A percentile compares a stretch with the other conserved stretches of the same genome.
Conservation (phyloP, 2,888 invertebrate species). For the Aporophyla lueneburgensis region DNA sequence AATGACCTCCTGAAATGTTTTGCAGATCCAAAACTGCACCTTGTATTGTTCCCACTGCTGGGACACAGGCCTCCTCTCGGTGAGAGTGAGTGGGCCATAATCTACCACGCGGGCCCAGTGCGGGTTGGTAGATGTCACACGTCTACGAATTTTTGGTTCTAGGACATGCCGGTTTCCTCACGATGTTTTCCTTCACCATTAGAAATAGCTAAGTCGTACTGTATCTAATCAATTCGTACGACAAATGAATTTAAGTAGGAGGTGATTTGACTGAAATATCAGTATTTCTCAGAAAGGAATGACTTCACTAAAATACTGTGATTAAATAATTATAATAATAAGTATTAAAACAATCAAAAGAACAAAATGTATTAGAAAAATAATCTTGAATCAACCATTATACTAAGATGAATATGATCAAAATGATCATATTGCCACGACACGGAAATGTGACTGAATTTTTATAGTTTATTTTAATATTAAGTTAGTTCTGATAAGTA, state of each 20-base stretch:
- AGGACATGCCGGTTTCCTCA: no score
- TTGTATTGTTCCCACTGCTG: no score
- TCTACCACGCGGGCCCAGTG: no score
- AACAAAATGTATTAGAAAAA: background rate
- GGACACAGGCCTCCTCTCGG: no score
- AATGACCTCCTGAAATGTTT: no score
- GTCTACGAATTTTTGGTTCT: no score
- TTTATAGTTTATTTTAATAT: conserved; percentile 32
- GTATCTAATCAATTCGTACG: background rate
- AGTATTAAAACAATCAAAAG: background rate
- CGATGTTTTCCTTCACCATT: no score
- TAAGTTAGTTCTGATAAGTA: conserved; percentile 16
- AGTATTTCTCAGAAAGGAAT: background rate
- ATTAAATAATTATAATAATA: background rate
- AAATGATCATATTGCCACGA: background rate
- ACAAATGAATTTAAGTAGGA: background rate
- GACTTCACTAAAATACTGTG: background rate
- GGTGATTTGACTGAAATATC: background rate
- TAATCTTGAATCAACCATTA: background rate
- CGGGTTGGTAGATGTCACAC: no score
- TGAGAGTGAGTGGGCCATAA: no score
- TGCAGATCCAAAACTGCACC: no score
- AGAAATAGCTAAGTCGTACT: background rate
- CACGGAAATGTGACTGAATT: conserved; percentile 42
- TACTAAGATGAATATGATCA: background rate